Conservation (phyloP, 2,113 vertebrate species). For the Esox niger region DNA sequence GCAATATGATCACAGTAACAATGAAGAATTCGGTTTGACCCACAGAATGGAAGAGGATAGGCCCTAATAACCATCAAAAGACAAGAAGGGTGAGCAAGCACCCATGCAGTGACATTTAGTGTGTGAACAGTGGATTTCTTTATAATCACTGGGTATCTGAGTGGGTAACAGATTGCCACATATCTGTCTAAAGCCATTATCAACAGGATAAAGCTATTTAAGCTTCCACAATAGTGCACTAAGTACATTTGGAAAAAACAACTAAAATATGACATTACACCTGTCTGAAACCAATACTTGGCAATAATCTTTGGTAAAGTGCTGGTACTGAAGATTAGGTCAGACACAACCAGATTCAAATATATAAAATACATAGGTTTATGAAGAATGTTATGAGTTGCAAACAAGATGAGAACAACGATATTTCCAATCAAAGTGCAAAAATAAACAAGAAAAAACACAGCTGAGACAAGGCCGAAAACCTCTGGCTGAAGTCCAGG, state of each 20-base stretch:
- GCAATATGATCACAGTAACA: too few relatives aligned
- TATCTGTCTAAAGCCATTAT: constrained; percentile 67
- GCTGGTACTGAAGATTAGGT: constrained; percentile 46
- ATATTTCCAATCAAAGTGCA: constrained; percentile 38
- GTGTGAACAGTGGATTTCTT: constrained; percentile 41
- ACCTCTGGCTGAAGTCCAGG: too few relatives aligned
- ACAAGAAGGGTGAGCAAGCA: too few relatives aligned
- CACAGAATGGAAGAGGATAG: too few relatives aligned
- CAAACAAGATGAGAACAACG: constrained; percentile 23
- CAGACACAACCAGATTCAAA: constrained; percentile 39
- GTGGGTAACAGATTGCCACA: constrained; percentile 58
- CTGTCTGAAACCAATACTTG: constrained; percentile 39
- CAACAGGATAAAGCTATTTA: constrained; percentile 42
- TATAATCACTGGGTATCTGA: constrained; percentile 49
- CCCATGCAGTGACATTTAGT: constrained; percentile 30
- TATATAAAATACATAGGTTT: constrained; percentile 49
- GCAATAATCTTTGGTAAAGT: constrained; percentile 49
- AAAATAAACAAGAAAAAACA: constrained; percentile 42
- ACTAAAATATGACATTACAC: constrained; percentile 21
- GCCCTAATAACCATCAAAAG: too few relatives aligned
- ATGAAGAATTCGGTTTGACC: too few relatives aligned
- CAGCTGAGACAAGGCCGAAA: neutral
- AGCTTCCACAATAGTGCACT: constrained; percentile 47
- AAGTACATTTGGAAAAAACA: constrained; percentile 55
- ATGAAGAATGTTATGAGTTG: too few relatives aligned